These are phyloP conservation scores for Leptinotarsa peninsularis DNA, from an alignment of 2,888 invertebrate species.

Conservation along the genomic window DNA sequence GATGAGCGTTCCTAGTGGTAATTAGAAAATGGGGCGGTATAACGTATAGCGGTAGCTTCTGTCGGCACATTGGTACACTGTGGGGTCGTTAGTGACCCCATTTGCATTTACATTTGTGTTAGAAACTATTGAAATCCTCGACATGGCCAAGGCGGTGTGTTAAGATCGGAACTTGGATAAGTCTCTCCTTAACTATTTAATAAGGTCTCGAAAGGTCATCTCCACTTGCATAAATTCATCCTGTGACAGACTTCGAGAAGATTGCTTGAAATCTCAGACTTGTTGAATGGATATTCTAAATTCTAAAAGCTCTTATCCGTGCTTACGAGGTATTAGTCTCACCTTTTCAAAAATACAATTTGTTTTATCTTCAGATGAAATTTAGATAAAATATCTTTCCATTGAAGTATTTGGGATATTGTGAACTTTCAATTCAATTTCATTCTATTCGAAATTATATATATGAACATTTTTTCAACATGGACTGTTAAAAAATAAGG, in stretches of 20 bases:
- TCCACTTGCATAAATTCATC: slow-evolving; percentile 51
- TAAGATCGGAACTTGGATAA: slow-evolving; percentile 60
- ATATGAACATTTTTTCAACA: too few relatives aligned
- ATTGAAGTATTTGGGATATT: too few relatives aligned
- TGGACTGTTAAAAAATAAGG: too few relatives aligned
- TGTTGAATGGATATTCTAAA: slow-evolving; percentile 25
- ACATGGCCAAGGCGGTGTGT: slow-evolving; percentile 62
- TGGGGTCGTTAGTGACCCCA: slow-evolving; percentile 58
- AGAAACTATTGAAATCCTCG: slow-evolving; percentile 58
- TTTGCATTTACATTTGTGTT: slow-evolving; percentile 64
- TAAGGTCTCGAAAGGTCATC: slow-evolving; percentile 56
- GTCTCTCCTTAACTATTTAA: slow-evolving; percentile 61
- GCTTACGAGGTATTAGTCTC: not conserved
- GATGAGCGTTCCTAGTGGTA: slow-evolving; percentile 45
- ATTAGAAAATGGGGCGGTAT: slow-evolving; percentile 49
- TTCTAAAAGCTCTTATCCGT: not conserved
- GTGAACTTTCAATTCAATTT: too few relatives aligned
- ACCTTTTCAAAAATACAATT: too few relatives aligned
- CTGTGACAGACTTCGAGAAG: slow-evolving; percentile 24
- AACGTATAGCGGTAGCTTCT: slow-evolving; percentile 42
- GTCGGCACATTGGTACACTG: slow-evolving; percentile 50
- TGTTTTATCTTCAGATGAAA: too few relatives aligned
- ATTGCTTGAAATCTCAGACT: slow-evolving; percentile 24
- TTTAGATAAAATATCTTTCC: too few relatives aligned
- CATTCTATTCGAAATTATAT: too few relatives aligned